Conservation (phyloP, 2,797 vertebrate species). For the Phalloptychus januarius region DNA sequence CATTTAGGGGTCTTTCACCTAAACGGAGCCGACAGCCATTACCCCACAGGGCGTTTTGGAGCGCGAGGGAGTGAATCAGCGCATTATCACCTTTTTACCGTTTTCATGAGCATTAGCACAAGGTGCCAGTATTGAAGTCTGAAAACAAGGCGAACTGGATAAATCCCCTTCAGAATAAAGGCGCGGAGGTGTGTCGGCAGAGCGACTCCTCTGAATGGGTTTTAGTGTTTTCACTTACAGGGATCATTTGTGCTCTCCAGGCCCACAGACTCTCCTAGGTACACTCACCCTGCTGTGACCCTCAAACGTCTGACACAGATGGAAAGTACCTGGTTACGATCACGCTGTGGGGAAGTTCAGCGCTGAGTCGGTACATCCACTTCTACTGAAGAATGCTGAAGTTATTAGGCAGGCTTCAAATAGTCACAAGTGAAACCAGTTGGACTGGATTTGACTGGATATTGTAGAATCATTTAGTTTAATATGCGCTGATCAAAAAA, state of each 20-base stretch:
- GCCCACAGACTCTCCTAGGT: constrained; percentile 11
- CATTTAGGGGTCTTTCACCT: constrained; percentile 9
- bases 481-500: neutral
- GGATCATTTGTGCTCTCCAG: constrained; percentile 47
- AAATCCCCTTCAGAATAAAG: constrained; percentile 50
- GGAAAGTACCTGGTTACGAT: constrained; percentile 37
- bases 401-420: neutral
- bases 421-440: neutral
- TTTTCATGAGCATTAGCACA: constrained; percentile 38
- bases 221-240: constrained; percentile 47
- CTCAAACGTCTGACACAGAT: constrained; percentile 24
- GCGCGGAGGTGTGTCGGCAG: constrained; percentile 42
- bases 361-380: neutral
- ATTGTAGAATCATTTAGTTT: neutral
- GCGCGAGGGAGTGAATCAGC: neutral
- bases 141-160: constrained; percentile 41
- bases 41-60: constrained; percentile 49
- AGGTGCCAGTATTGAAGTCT: constrained; percentile 20
- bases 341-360: neutral
- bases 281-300: constrained; percentile 49
- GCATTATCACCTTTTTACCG: constrained; percentile 38
- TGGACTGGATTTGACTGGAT: neutral
- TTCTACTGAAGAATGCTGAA: neutral
- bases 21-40: constrained; percentile 25
- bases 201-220: constrained; percentile 48